Evolutionary conservation across 2,113 vertebrate species (phyloP).

Genomic region (Podocnemis expansa): DNA sequence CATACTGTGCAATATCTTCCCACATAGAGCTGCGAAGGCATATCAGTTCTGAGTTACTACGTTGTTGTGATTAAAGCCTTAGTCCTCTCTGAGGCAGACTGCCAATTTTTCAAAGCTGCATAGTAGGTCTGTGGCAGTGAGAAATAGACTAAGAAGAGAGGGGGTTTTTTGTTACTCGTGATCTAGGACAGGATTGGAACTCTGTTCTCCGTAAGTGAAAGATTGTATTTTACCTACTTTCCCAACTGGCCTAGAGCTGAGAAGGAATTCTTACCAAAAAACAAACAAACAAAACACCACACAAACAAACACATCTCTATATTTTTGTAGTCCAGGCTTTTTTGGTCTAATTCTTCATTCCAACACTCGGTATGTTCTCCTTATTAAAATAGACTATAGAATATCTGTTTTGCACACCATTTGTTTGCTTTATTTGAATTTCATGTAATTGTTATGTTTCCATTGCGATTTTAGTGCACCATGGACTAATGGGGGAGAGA

Average conservation of each 20-base stretch:
- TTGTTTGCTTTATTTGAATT: not conserved
- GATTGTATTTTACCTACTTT: not conserved
- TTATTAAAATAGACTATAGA: not conserved
- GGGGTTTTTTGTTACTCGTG: not conserved
- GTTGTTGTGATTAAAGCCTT: not conserved
- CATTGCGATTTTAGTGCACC: not conserved
- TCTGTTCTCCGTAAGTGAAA: not conserved
- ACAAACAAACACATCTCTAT: too few relatives aligned
- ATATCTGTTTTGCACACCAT: not conserved
- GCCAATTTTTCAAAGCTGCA: not conserved
- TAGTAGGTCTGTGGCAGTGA: not conserved
- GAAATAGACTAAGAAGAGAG: not conserved
- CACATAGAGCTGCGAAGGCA: not conserved
- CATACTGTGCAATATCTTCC: not conserved
- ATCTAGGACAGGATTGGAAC: not conserved
- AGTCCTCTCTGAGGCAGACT: not conserved
- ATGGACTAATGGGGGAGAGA: accelerated
- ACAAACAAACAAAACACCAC: not conserved
- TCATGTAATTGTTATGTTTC: not conserved
- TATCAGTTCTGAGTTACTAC: not conserved
- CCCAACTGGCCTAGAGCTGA: not conserved
- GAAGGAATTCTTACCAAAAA: not conserved
- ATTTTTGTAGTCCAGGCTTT: not conserved
- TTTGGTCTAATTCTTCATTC: not conserved
- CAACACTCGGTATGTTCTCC: not conserved